phyloP scores from a whole-genome alignment of 1,140 invertebrate species.

The Cylas formicarius region DNA sequence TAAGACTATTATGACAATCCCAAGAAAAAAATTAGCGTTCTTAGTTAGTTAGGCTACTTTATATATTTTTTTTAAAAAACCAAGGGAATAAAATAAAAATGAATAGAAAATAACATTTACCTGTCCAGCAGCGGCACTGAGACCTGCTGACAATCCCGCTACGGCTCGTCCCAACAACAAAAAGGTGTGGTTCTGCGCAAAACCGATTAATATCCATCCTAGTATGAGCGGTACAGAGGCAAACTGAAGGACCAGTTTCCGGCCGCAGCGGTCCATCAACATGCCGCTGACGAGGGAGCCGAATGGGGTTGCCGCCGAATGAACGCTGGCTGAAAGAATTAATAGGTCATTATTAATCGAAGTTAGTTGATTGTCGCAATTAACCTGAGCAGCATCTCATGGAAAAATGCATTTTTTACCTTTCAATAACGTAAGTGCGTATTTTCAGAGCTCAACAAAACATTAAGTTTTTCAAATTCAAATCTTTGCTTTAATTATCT shows the following conservation, averaged over 20 bases:
- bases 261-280: constrained; percentile 61
- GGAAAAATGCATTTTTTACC: background rate
- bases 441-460: too few species aligned
- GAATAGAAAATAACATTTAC: too few species aligned
- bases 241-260: constrained; percentile 57
- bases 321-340: constrained; percentile 57
- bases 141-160: constrained; percentile 61
- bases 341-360: constrained; percentile 2
- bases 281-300: constrained; percentile 64
- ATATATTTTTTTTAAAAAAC: too few species aligned
- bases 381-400: background rate
- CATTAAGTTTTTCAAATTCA: too few species aligned
- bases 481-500: too few species aligned
- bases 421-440: too few species aligned
- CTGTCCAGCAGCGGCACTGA: constrained; percentile 59
- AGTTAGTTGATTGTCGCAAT: too few species aligned
- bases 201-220: constrained; percentile 60
- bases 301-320: constrained; percentile 62
- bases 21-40: too few species aligned
- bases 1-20: too few species aligned
- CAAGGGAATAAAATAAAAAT: too few species aligned
- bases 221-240: constrained; percentile 61
- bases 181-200: constrained; percentile 49
- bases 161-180: constrained; percentile 58
- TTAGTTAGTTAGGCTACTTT: too few species aligned